Evolutionary conservation across 2,113 vertebrate genomes (phyloP), one percentile per base, ranked within the genome.

Genomic region (Percopsis transmontana): DNA sequence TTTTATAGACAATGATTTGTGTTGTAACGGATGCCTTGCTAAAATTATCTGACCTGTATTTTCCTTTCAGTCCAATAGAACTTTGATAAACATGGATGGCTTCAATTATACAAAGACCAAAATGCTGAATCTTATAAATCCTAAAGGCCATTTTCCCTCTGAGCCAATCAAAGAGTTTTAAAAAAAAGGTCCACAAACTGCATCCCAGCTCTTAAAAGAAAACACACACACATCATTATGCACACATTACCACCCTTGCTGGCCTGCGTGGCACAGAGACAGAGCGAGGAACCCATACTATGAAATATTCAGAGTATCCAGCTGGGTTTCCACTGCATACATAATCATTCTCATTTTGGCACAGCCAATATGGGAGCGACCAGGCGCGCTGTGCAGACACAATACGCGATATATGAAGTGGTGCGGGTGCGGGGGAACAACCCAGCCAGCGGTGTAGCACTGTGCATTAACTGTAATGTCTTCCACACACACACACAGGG

Each of bases 261-360:
- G 75, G 74, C 73, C 80, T 79, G 76, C 78, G 82, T 86, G 86
- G 80, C 80, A 77, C 66, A 82, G 86, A 90, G 82, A 87, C 72
- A 59, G 83, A 82, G 84, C 76, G 77, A 84, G 87, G 74, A 85
- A 90, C 88, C 77, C 80, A 85, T 76, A 87, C 86, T 83, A 89
- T 89, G 86, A 91, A 91, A 92, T 90, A 91, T 92, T 92, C 91
- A 90, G 89, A 72, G 80, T 82, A 85, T 86, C 88, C 90, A 89
- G 91, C 87, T 90, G 88, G 77, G 88, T 90, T 89, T 86, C 83
- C 81, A 70, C 88, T 86, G 91, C 90, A 91, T 90, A 88, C 88
- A 91, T 90, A 91, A 92, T 92, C 84, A 83, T 79, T 85, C 86
- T 89, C 87, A 86, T 89, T 91, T 88, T 82, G 79, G 80, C 80